Conservation (phyloP, 1,140 invertebrate species). For the Cotesia typhae region DNA sequence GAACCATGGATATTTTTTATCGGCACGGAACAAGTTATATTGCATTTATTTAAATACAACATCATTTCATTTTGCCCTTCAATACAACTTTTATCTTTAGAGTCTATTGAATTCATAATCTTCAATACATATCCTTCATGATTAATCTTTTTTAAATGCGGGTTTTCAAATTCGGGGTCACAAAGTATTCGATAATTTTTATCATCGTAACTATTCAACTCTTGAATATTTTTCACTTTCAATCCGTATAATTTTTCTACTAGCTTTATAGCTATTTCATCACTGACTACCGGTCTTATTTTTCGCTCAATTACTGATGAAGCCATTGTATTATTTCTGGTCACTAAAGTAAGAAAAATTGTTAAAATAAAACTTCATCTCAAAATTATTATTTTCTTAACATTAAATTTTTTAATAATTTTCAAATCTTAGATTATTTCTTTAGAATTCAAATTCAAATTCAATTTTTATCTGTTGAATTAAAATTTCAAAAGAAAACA, state of each 20-base stretch:
- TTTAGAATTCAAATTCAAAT: too few species aligned
- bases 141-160: slow-evolving; percentile 65
- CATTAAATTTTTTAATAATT: too few species aligned
- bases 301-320: background rate
- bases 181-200: slow-evolving; percentile 74
- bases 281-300: slow-evolving; percentile 52
- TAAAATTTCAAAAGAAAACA: too few species aligned
- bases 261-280: slow-evolving; percentile 67
- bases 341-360: background rate
- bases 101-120: slow-evolving; percentile 82
- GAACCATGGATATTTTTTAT: slow-evolving; percentile 73
- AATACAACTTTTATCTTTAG: slow-evolving; percentile 71
- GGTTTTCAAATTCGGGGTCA: slow-evolving; percentile 69
- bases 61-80: slow-evolving; percentile 78
- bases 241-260: slow-evolving; percentile 76
- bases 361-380: too few species aligned
- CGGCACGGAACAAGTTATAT: slow-evolving; percentile 73
- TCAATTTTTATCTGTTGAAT: too few species aligned
- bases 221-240: slow-evolving; percentile 69
- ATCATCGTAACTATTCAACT: slow-evolving; percentile 84
- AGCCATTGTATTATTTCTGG: background rate
- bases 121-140: slow-evolving; percentile 80
- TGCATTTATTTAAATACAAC: slow-evolving; percentile 72
- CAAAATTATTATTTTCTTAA: too few species aligned
- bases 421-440: too few species aligned